These are phyloP conservation scores for Lycodopsis pacificus DNA, from an alignment of 2,797 vertebrate genomes.

Conservation along the genomic window DNA sequence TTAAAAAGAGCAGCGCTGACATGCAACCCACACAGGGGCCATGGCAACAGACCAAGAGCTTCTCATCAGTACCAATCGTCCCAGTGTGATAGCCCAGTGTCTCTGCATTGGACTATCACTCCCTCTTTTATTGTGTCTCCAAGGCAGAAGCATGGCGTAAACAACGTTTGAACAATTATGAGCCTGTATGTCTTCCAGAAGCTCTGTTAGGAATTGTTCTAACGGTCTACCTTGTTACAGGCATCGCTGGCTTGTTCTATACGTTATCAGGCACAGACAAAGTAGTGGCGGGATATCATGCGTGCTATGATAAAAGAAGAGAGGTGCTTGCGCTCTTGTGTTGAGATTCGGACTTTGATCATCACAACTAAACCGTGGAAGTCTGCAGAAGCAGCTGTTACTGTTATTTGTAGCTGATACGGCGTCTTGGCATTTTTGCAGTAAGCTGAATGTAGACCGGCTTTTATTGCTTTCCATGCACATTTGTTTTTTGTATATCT, in stretches of 20 bases:
- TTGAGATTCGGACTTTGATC: constrained; percentile 52
- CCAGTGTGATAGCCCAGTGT: constrained; percentile 62
- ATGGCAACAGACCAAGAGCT: constrained; percentile 75
- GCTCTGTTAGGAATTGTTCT: constrained; percentile 57
- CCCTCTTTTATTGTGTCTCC: constrained; percentile 76
- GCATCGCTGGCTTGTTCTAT: constrained; percentile 51
- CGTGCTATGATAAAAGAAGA: constrained; percentile 50
- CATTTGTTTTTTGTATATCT: constrained; percentile 45
- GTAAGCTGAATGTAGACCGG: constrained; percentile 23
- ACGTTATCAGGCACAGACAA: constrained; percentile 50
- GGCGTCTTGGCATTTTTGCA: constrained; percentile 38
- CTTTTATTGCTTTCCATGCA: constrained; percentile 55
- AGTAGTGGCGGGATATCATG: constrained; percentile 26
- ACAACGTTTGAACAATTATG: constrained; percentile 77
- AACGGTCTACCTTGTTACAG: constrained; percentile 61
- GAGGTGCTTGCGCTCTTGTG: constrained; percentile 25
- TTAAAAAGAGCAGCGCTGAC: constrained; percentile 72
- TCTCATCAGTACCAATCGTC: constrained; percentile 74
- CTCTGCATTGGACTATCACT: constrained; percentile 69
- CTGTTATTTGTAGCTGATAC: constrained; percentile 44
- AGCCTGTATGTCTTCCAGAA: constrained; percentile 63
- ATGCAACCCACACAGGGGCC: constrained; percentile 72
- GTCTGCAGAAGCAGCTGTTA: constrained; percentile 28
- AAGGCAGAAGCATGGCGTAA: constrained; percentile 72
- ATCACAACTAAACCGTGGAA: constrained; percentile 22